These are phyloP conservation scores for Dryomyza anilis DNA, from an alignment of 2,888 invertebrate genomes.

Conservation along the genomic window DNA sequence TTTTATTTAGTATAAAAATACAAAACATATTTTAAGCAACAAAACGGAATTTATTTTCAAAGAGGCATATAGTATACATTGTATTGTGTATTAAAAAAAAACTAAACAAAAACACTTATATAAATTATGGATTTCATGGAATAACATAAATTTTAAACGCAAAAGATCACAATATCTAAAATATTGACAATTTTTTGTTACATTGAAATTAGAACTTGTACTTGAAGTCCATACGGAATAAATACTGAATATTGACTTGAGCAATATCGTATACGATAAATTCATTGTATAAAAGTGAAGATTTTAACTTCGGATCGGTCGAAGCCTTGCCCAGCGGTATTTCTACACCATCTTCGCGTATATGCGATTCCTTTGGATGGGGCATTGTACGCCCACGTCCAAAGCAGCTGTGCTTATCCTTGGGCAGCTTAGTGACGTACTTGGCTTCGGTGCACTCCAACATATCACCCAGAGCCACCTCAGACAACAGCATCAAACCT, in stretches of 20 bases:
- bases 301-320: constrained; percentile 54
- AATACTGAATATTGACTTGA: constrained; percentile 89
- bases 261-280: constrained; percentile 96
- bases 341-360: constrained; percentile 72
- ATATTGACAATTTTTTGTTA: too few relatives aligned
- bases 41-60: too few relatives aligned
- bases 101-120: too few relatives aligned
- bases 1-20: too few relatives aligned
- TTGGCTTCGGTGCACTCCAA: constrained; percentile 75
- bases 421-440: constrained; percentile 77
- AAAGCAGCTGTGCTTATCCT: constrained; percentile 85
- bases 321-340: constrained; percentile 78
- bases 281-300: constrained; percentile 87
- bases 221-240: constrained; percentile 85
- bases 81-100: too few relatives aligned
- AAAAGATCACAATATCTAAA: too few relatives aligned
- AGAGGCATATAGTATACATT: too few relatives aligned
- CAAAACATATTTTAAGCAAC: too few relatives aligned
- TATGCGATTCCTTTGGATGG: constrained; percentile 68
- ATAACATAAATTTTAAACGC: too few relatives aligned
- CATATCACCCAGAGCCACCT: constrained; percentile 94
- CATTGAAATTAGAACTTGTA: constrained; percentile 65
- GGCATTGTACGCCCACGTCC: constrained; percentile 87
- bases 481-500: constrained; percentile 90
- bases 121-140: too few relatives aligned